Evolutionary conservation across 2,888 invertebrate species (phyloP).

Genomic region (Ptychoptera contaminata): DNA sequence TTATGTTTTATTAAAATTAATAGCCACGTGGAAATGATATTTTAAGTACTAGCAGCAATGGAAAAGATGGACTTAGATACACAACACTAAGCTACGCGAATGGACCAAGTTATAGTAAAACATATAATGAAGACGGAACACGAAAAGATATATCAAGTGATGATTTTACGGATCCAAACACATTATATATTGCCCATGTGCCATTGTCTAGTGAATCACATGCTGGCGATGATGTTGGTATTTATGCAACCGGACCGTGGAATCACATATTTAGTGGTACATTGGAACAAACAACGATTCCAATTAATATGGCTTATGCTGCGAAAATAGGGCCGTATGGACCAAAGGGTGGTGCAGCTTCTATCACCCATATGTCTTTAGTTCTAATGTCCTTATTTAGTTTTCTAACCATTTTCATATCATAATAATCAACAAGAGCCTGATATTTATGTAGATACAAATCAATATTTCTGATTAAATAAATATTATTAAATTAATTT

Average conservation of each 20-base stretch:
- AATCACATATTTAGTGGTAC: slow-evolving; percentile 61
- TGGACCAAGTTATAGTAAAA: slow-evolving; percentile 43
- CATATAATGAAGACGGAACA: slow-evolving; percentile 14
- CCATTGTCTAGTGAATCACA: slow-evolving; percentile 50
- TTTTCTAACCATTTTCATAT: no score
- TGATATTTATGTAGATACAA: no score
- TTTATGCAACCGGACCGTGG: slow-evolving; percentile 61
- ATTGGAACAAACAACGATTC: slow-evolving; percentile 61
- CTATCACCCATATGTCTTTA: no score
- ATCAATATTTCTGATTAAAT: no score
- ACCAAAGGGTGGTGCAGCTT: no score
- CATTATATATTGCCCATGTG: slow-evolving; percentile 40
- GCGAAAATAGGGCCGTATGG: slow-evolving; percentile 47
- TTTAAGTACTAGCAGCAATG: slow-evolving; percentile 32
- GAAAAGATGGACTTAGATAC: slow-evolving; percentile 44
- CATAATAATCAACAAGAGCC: no score
- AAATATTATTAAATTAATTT: no score
- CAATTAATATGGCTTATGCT: slow-evolving; percentile 55
- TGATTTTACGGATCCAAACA: slow-evolving; percentile 16
- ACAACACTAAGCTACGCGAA: slow-evolving; percentile 58
- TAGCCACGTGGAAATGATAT: slow-evolving; percentile 38
- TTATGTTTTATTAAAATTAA: no score
- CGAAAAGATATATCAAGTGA: slow-evolving; percentile 15
- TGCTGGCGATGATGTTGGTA: slow-evolving; percentile 62
- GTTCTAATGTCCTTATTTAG: no score